Conservation (phyloP, 2,113 vertebrate genomes). For the Typhlomys cinereus region DNA sequence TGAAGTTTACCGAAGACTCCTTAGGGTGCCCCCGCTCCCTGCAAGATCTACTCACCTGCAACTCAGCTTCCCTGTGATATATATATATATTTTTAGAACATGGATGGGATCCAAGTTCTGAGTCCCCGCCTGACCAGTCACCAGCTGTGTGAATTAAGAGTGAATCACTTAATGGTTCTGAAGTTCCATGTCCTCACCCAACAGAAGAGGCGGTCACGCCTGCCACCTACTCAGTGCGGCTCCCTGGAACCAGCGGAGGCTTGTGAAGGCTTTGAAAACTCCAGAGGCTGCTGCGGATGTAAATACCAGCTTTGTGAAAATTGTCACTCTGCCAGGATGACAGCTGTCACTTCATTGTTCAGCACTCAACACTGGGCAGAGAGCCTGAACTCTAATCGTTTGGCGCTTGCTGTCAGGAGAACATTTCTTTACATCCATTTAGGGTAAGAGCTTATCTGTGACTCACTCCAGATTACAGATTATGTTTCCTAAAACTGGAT, state of each 20-base stretch:
- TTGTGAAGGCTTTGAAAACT: neutral
- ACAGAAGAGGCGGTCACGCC: neutral
- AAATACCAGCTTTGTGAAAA: neutral
- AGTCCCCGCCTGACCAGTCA: neutral
- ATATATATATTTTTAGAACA: constrained; percentile 27
- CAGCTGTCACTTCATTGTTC: neutral
- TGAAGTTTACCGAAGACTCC: neutral
- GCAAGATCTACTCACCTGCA: neutral
- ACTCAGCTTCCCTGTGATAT: neutral
- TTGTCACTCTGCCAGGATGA: neutral
- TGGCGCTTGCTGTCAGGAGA: neutral
- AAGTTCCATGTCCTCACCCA: neutral
- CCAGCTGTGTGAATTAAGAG: constrained; percentile 26
- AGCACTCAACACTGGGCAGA: neutral
- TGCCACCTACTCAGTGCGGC: neutral
- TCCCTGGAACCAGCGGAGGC: neutral
- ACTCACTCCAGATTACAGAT: neutral
- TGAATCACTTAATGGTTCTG: neutral
- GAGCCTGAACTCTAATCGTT: neutral
- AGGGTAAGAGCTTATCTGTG: neutral
- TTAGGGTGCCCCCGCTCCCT: neutral
- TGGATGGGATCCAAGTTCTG: neutral
- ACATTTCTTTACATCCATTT: neutral
- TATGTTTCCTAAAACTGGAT: neutral
- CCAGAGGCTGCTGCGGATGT: neutral